Evolutionary conservation across 2,113 vertebrate species (phyloP).

Genomic region (Vireo altiloquus): DNA sequence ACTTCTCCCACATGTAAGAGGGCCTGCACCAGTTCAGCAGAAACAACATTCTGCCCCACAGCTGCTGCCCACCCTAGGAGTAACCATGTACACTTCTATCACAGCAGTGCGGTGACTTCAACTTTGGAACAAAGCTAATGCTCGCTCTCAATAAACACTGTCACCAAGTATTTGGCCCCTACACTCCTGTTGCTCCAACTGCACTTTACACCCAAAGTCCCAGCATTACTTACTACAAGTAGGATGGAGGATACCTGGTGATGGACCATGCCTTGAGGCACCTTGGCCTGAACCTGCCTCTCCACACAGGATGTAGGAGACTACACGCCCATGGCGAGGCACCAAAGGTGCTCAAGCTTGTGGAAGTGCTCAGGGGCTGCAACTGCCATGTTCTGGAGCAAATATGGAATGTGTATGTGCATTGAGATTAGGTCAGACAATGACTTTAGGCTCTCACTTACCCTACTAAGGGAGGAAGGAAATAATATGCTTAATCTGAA

Average conservation of each 20-base stretch:
- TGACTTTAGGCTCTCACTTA: neutral
- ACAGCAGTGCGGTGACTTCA: neutral
- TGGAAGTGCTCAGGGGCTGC: neutral
- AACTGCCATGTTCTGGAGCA: neutral
- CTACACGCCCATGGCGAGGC: neutral
- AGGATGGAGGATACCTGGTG: neutral
- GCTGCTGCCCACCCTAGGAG: neutral
- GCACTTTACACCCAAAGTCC: neutral
- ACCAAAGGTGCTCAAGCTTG: neutral
- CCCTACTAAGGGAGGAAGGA: neutral
- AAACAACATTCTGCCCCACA: neutral
- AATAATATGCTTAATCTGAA: neutral
- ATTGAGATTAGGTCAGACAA: neutral
- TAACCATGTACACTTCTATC: neutral
- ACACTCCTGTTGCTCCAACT: neutral
- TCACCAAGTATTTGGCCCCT: neutral
- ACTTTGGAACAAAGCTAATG: neutral
- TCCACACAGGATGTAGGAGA: neutral
- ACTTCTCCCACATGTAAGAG: neutral
- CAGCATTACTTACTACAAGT: neutral
- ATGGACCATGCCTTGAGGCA: neutral
- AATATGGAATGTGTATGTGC: neutral
- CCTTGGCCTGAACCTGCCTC: neutral
- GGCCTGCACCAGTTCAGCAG: neutral
- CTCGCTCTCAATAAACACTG: neutral